phyloP scores from a whole-genome alignment of 2,797 vertebrate genomes.

The Acropternis orthonyx region DNA sequence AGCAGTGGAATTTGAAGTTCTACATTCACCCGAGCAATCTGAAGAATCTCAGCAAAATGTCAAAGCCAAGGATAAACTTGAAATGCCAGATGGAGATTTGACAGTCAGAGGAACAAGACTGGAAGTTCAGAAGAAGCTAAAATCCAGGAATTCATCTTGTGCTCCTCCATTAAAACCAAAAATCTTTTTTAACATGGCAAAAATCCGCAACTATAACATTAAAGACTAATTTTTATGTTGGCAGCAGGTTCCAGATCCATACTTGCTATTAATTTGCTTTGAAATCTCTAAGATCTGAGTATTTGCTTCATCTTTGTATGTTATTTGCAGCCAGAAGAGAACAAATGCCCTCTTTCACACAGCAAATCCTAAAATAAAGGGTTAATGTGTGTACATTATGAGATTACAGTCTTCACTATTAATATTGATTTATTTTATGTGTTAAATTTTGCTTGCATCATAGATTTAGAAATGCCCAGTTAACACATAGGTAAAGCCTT shows the following conservation, averaged over 20 bases:
- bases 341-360: background rate
- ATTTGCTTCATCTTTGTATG: background rate
- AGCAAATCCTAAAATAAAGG: slow-evolving; percentile 1
- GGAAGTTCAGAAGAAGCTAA: slow-evolving; percentile 68
- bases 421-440: slow-evolving; percentile 39
- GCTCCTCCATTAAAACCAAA: slow-evolving; percentile 46
- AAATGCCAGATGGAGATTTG: background rate
- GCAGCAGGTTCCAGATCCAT: background rate
- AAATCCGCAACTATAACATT: slow-evolving; percentile 88
- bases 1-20: background rate
- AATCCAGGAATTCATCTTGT: slow-evolving; percentile 24
- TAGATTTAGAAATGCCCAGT: slow-evolving; percentile 39
- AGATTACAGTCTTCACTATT: slow-evolving; percentile 3
- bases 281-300: background rate
- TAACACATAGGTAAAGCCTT: background rate
- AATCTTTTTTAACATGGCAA: slow-evolving; percentile 50
- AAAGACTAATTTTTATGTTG: slow-evolving; percentile 79
- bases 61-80: background rate
- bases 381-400: background rate
- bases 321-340: background rate
- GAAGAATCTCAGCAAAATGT: background rate
- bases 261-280: background rate
- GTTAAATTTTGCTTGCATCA: slow-evolving; percentile 27
- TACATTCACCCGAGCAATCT: background rate
- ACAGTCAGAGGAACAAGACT: slow-evolving; percentile 67